Evolutionary conservation across 2,797 vertebrate genomes (phyloP).

Genomic region (Merluccius polli): DNA sequence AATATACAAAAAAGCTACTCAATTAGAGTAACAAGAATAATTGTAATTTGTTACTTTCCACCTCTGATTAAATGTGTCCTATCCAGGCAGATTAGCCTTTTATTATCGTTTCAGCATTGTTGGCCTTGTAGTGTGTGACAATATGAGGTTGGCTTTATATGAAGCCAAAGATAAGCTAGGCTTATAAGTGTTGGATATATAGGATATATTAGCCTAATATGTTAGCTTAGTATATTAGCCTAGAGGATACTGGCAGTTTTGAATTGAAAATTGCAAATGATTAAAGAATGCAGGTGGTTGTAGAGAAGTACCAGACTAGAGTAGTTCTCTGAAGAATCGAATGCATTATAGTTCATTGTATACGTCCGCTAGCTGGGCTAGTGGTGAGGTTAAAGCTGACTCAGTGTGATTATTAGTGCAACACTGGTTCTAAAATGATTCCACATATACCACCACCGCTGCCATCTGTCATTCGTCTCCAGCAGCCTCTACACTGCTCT

Average conservation of each 20-base stretch:
- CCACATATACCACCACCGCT: neutral
- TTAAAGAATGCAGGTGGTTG: neutral
- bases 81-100: conserved; percentile 20
- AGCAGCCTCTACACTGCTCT: conserved; percentile 16
- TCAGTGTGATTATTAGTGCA: neutral
- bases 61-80: conserved; percentile 20
- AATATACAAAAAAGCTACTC: too few relatives aligned
- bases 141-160: neutral
- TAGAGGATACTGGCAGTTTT: neutral
- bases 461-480: too few relatives aligned
- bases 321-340: too few relatives aligned
- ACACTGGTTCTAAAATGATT: neutral
- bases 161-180: neutral
- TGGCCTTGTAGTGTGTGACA: conserved; percentile 38
- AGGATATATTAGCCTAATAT: neutral
- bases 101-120: neutral
- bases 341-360: too few relatives aligned
- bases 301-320: too few relatives aligned
- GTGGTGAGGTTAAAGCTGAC: neutral
- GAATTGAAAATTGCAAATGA: neutral
- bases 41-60: too few relatives aligned
- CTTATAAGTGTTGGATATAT: neutral
- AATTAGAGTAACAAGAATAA: too few relatives aligned
- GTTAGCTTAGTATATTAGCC: neutral
- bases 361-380: neutral